Percentiles rank a stretch among this genome's conserved stretches.
phyloP scores from a whole-genome alignment of 2,113 vertebrate genomes.

The Corythaixoides concolor region DNA sequence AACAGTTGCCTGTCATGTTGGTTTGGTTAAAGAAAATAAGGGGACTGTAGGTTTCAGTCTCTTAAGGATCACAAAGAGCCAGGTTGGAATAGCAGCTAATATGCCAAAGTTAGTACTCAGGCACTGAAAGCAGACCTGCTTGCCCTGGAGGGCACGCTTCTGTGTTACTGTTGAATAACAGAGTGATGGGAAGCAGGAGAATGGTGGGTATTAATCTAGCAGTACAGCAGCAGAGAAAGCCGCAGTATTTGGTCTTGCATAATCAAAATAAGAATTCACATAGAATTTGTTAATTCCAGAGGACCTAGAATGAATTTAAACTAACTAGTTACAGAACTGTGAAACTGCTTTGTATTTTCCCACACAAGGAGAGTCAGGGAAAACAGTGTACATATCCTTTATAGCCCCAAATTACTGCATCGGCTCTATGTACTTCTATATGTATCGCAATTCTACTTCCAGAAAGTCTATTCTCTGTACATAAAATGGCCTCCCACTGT shows the following conservation, averaged over 20 bases:
- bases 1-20: not conserved
- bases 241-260: not conserved
- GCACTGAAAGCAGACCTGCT: not conserved
- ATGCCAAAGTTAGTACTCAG: fast-evolving
- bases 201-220: not conserved
- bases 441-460: not conserved
- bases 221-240: not conserved
- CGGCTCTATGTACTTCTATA: not conserved
- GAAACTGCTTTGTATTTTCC: not conserved
- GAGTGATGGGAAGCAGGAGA: not conserved
- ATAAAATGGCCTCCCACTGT: not conserved
- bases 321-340: not conserved
- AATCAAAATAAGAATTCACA: not conserved
- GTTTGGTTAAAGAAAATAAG: not conserved
- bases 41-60: not conserved
- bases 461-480: not conserved
- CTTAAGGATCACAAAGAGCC: not conserved
- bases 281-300: not conserved
- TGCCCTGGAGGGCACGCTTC: fast-evolving
- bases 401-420: not conserved
- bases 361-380: no score
- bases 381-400: not conserved
- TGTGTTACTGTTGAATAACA: not conserved
- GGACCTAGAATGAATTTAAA: not conserved
- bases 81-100: not conserved